Conservation (phyloP, 2,888 invertebrate species). For the Ichneumoninae sp. region DNA sequence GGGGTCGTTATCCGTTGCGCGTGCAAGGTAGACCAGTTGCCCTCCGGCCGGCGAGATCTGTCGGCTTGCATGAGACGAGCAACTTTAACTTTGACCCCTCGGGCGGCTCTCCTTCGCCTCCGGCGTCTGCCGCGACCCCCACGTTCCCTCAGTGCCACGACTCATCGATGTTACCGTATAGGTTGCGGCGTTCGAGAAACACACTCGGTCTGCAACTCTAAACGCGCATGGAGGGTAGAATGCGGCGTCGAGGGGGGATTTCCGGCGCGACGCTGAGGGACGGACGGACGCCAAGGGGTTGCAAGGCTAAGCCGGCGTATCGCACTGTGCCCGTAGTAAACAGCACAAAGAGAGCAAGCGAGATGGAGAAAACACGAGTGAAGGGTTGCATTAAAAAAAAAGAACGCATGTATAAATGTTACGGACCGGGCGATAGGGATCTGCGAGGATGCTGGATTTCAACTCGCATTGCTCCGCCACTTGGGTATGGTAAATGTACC, state of each 20-base stretch:
- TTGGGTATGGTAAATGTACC: no score
- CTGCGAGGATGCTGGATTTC: constrained; percentile 29
- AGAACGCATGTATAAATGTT: constrained; percentile 34
- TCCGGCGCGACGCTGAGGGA: constrained; percentile 36
- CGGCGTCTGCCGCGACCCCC: constrained; percentile 22
- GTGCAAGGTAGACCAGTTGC: no score
- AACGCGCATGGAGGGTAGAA: constrained; percentile 16
- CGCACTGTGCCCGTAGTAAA: not conserved
- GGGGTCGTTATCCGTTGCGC: no score
- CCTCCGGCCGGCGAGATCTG: no score
- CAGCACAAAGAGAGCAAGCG: constrained; percentile 48
- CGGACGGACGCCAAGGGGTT: constrained; percentile 7
- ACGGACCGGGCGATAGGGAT: constrained; percentile 33
- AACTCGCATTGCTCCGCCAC: not conserved
- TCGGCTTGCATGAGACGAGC: constrained; percentile 28
- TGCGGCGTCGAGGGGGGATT: constrained; percentile 15
- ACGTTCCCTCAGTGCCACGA: constrained; percentile 17
- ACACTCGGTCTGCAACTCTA: constrained; percentile 22
- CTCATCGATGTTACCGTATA: constrained; percentile 18
- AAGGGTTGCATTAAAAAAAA: constrained; percentile 9
- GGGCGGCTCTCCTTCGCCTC: constrained; percentile 32
- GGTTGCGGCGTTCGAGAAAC: constrained; percentile 3
- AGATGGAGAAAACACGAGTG: constrained; percentile 26
- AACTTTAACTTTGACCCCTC: constrained; percentile 55
- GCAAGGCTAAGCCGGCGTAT: constrained; percentile 37